Percentiles rank a stretch among this genome's conserved stretches.
Conservation (phyloP, 2,797 vertebrate genomes). For the Bovichtus diacanthus region DNA sequence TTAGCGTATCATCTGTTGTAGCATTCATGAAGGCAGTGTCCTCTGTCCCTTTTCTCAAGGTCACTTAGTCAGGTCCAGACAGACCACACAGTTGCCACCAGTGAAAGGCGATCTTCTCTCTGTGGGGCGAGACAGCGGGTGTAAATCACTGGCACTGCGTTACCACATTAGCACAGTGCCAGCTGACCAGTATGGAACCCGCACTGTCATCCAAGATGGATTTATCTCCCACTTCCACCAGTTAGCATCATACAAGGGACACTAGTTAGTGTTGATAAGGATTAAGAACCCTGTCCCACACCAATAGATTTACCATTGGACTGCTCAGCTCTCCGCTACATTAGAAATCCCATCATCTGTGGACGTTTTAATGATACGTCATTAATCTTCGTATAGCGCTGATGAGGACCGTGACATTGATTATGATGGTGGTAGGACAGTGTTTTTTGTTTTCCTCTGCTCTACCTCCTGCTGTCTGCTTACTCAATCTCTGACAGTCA, state of each 20-base stretch:
- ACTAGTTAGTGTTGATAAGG: constrained; percentile 66
- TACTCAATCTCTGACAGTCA: constrained; percentile 61
- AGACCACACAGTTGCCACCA: constrained; percentile 67
- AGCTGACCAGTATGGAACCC: constrained; percentile 71
- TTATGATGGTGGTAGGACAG: constrained; percentile 44
- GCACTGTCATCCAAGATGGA: constrained; percentile 69
- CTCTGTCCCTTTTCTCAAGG: constrained; percentile 59
- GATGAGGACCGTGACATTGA: constrained; percentile 57
- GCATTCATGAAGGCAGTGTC: constrained; percentile 27
- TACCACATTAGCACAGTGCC: constrained; percentile 74
- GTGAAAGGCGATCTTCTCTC: constrained; percentile 72
- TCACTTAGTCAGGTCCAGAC: constrained; percentile 52
- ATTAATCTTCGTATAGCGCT: constrained; percentile 59
- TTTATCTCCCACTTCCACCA: constrained; percentile 61
- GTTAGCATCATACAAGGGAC: constrained; percentile 59
- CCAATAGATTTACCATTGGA: constrained; percentile 55
- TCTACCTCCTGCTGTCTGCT: constrained; percentile 51
- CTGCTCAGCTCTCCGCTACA: constrained; percentile 56
- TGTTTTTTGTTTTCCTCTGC: constrained; percentile 41
- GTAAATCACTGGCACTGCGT: constrained; percentile 73
- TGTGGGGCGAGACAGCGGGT: constrained; percentile 61
- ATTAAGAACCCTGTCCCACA: constrained; percentile 56
- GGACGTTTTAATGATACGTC: constrained; percentile 63
- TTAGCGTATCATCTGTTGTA: constrained; percentile 6
- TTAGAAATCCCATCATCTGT: constrained; percentile 60